phyloP scores from a whole-genome alignment of 2,113 vertebrate species.

The Nerophis lumbriciformis region DNA sequence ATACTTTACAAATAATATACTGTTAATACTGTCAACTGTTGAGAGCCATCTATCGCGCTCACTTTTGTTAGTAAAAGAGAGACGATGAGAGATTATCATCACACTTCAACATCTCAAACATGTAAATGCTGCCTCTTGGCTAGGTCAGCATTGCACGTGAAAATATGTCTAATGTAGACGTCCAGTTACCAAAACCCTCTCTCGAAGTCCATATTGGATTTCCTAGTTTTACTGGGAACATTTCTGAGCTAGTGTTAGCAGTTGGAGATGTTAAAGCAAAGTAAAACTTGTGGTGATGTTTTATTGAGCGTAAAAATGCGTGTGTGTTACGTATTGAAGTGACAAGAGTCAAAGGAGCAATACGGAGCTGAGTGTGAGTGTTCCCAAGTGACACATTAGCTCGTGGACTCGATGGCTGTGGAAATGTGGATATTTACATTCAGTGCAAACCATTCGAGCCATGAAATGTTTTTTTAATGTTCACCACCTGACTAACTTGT shows the following conservation, averaged over 20 bases:
- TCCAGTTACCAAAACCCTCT: too few species aligned
- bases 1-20: too few species aligned
- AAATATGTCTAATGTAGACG: too few species aligned
- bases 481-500: constrained; percentile 40
- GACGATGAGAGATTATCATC: too few species aligned
- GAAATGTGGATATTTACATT: constrained; percentile 39
- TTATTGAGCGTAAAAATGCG: constrained; percentile 4
- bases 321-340: constrained; percentile 10
- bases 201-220: too few species aligned
- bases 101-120: too few species aligned
- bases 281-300: neutral
- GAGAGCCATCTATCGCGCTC: too few species aligned
- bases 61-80: too few species aligned
- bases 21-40: too few species aligned
- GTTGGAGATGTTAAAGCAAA: neutral
- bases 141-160: too few species aligned
- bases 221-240: too few species aligned
- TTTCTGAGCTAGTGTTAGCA: neutral
- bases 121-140: too few species aligned
- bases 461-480: constrained; percentile 36
- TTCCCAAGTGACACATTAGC: constrained; percentile 23
- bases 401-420: constrained; percentile 21
- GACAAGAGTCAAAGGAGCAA: constrained; percentile 15
- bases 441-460: constrained; percentile 48
- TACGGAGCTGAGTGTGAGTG: constrained; percentile 15